These are phyloP conservation scores for Petrosia ficiformis DNA, from an alignment of 37 sponge, comb jelly and placozoan species.

Conservation along the genomic window DNA sequence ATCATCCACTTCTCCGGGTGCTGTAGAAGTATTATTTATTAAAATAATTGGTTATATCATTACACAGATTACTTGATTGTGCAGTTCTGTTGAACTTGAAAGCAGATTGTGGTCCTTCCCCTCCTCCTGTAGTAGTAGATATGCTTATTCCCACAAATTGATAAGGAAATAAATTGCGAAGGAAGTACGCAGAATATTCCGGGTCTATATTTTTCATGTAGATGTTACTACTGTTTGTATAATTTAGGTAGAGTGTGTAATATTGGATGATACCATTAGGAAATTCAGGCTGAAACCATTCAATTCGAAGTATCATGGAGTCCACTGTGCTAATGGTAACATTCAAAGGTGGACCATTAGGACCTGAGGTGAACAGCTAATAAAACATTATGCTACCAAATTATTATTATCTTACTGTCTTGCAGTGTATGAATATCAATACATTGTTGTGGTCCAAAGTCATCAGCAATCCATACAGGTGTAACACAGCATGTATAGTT, in stretches of 20 bases:
- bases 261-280: background rate
- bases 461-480: background rate
- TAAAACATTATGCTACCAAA: background rate
- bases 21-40: too few species aligned
- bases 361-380: background rate
- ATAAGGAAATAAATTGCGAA: background rate
- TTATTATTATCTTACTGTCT: background rate
- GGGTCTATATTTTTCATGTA: background rate
- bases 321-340: background rate
- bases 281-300: background rate
- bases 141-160: background rate
- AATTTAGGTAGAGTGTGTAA: background rate
- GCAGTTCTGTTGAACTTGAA: background rate
- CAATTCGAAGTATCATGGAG: background rate
- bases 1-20: background rate
- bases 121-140: background rate
- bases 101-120: background rate
- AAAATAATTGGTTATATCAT: too few species aligned
- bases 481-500: background rate
- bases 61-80: background rate
- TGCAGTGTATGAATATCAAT: background rate
- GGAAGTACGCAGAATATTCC: background rate
- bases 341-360: constrained; percentile 2
- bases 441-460: background rate
- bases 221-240: background rate